Base-by-base conservation (phyloP, 2,113 vertebrate species). In the Oryzias woworae region DNA sequence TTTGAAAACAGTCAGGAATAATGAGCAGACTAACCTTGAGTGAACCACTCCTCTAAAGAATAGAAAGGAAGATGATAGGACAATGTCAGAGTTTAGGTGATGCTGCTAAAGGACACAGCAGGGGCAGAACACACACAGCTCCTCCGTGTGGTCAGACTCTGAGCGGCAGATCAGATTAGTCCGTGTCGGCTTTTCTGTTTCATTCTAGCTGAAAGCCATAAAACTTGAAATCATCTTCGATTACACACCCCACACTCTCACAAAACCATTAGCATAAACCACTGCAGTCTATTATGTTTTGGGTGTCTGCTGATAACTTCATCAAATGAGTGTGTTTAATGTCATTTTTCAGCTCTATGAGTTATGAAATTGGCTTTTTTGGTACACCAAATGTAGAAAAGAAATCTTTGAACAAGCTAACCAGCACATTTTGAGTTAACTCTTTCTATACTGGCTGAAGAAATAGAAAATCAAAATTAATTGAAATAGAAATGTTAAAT, bases 31-130 rank as follows among this genome's bases (percentile, higher is more conserved):
- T 95, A 92, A 96, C 95, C 95, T 94, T 96, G 94, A 91, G 92
- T 95, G 92, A 96, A 96, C 95, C 95, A 96, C 81, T 96, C 95
- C 91, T 96, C 95, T 96, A 93, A 90, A 73, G 80, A 82, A 69
- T 49, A 17, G 31, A 24, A 66, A 36, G 65, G 72, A 70, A 84
- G 54, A 86, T 68, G 68, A 77, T 48, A 87, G 62, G 78, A 56
- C 63, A 68, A 31, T 36, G 53, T 70, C 51, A 80, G 77, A 74
- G 58, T 83, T 67, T 69, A 59, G 57, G 83, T 80, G 61, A 56
- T 66, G 45, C 18, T n/a, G 53, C 45, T 62, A 49, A 57, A 1
- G 31, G 46, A 73, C 43, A 78, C 14, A 76, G 58, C 23, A 50
- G 53, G 31, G 49, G 53, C 48, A 50, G 41, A 73, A 66, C 73